Percentiles rank a stretch among this genome's conserved stretches.
Conservation (phyloP, 2,113 vertebrate genomes). For the Austrofundulus limnaeus region DNA sequence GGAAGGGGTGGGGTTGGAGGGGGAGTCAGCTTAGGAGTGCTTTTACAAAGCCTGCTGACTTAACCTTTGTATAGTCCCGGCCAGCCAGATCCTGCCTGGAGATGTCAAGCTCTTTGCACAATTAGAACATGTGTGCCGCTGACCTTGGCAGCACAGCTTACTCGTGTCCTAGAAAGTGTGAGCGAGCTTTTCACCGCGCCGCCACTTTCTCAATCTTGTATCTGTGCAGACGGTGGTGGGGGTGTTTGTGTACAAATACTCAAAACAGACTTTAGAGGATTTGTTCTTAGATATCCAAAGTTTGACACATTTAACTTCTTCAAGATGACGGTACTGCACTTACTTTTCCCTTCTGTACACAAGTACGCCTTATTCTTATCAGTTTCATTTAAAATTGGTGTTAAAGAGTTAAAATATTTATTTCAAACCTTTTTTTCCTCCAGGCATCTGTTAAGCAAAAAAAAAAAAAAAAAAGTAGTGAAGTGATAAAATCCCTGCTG, state of each 20-base stretch:
- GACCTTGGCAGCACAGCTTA: conserved; percentile 87
- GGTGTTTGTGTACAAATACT: not conserved
- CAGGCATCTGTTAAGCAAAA: conserved; percentile 21
- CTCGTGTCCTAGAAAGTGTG: conserved; percentile 84
- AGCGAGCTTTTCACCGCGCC: conserved; percentile 68
- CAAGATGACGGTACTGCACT: too few relatives aligned
- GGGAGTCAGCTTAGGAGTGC: conserved; percentile 84
- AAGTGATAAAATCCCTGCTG: conserved; percentile 56
- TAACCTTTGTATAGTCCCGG: conserved; percentile 91
- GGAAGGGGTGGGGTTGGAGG: not conserved
- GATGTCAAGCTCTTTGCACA: conserved; percentile 94
- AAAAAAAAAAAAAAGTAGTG: conserved; percentile 23
- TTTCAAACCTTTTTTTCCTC: not conserved
- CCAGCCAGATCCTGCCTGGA: conserved; percentile 86
- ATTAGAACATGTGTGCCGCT: conserved; percentile 90
- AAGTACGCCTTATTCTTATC: not conserved
- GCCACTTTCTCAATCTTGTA: conserved; percentile 47
- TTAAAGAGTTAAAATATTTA: not conserved
- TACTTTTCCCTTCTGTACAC: not conserved
- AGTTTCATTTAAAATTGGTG: not conserved
- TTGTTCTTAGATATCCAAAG: too few relatives aligned
- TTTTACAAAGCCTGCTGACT: conserved; percentile 90
- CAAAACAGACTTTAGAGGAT: not conserved
- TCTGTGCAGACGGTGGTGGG: conserved; percentile 1
- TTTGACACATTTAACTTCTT: too few relatives aligned